phyloP scores from a whole-genome alignment of 2,113 vertebrate species.

The Eudorcas thomsonii region DNA sequence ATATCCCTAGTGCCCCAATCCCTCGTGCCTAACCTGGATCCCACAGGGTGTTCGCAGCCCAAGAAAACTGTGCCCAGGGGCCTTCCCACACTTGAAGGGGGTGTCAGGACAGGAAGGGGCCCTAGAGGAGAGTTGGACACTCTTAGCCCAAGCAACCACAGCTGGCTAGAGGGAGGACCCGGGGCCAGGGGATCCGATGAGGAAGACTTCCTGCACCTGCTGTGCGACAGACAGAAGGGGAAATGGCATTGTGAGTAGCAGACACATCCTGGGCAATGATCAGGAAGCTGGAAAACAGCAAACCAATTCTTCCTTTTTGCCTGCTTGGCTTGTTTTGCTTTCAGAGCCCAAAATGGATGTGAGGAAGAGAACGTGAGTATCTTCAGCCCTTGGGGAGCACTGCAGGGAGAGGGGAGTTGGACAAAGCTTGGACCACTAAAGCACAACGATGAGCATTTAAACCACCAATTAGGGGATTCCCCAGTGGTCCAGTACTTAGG shows the following conservation, averaged over 20 bases:
- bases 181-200: no score
- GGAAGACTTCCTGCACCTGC: neutral
- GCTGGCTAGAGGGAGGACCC: neutral
- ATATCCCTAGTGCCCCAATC: neutral
- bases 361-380: slow-evolving; percentile 64
- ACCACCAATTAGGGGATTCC: neutral
- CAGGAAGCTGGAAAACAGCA: neutral
- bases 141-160: neutral
- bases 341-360: neutral
- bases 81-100: neutral
- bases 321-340: neutral
- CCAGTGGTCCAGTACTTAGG: neutral
- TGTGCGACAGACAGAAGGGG: neutral
- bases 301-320: neutral
- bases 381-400: neutral
- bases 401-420: neutral
- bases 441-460: no score
- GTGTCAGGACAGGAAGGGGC: neutral
- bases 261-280: neutral
- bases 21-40: neutral
- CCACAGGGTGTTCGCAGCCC: neutral
- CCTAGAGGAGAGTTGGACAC: neutral
- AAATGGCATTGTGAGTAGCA: neutral
- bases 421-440: neutral
- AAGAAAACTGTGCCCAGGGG: neutral